Evolutionary conservation across 2,888 invertebrate genomes (phyloP).

Genomic region (Yponomeuta sedellus): DNA sequence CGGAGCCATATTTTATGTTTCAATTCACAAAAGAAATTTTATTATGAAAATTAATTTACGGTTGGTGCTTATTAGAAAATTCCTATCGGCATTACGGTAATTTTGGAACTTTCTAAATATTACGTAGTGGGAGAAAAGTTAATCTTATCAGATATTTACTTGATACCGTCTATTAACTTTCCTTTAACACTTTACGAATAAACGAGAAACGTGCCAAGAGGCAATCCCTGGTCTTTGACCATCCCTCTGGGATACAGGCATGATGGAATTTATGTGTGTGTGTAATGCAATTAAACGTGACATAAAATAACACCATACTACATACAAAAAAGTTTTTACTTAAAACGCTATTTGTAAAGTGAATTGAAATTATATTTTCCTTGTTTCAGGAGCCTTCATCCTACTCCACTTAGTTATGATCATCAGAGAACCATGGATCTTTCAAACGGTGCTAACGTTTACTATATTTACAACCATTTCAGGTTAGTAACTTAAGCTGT

Average conservation of each 20-base stretch:
- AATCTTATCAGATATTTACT: not conserved
- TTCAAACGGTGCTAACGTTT: conserved; percentile 37
- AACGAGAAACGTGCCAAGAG: no score
- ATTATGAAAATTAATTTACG: conserved; percentile 26
- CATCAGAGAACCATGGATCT: conserved; percentile 62
- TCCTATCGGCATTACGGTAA: conserved; percentile 22
- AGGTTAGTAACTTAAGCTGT: conserved; percentile 37
- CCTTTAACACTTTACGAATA: not conserved
- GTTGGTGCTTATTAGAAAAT: conserved; percentile 18
- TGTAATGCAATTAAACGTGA: no score
- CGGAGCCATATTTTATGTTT: conserved; percentile 21
- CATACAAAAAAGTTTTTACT: not conserved
- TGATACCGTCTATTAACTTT: not conserved
- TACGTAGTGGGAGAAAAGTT: conserved; percentile 6
- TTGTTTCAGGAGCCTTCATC: conserved; percentile 50
- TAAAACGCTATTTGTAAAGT: not conserved
- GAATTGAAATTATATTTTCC: conserved; percentile 10
- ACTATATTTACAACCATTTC: conserved; percentile 39
- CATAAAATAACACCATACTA: no score
- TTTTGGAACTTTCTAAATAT: conserved; percentile 26
- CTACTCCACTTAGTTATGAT: conserved; percentile 54
- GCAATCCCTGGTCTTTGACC: no score
- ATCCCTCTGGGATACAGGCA: no score
- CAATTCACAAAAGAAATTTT: conserved; percentile 25
- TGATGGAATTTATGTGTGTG: no score